These are phyloP conservation scores for Heterotis niloticus DNA, from an alignment of 2,113 vertebrate genomes.

Conservation along the genomic window DNA sequence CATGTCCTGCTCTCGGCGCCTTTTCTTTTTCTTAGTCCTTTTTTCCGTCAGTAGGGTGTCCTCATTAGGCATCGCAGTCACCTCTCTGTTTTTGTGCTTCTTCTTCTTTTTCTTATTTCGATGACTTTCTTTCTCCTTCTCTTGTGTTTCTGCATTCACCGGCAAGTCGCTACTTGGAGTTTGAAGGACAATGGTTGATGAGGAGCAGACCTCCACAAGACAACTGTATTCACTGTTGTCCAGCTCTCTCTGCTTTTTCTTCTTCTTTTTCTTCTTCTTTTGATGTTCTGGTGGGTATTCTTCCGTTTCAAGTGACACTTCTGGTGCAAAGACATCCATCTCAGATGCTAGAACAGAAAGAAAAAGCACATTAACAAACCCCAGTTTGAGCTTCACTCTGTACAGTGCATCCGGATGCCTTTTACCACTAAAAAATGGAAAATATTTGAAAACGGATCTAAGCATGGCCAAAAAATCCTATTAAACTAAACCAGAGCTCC, in stretches of 20 bases:
- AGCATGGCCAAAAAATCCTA: too few relatives aligned
- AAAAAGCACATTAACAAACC: neutral
- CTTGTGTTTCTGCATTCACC: neutral
- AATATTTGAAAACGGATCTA: too few relatives aligned
- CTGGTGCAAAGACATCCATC: neutral
- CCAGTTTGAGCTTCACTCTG: too few relatives aligned
- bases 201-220: neutral
- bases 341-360: neutral
- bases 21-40: neutral
- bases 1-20: neutral
- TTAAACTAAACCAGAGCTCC: too few relatives aligned
- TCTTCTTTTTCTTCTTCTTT: conserved; percentile 7
- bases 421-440: too few relatives aligned
- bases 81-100: neutral
- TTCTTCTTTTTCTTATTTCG: neutral
- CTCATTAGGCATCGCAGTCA: neutral
- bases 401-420: too few relatives aligned
- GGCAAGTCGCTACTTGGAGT: neutral
- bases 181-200: neutral
- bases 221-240: neutral
- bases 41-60: neutral
- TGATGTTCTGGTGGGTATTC: neutral
- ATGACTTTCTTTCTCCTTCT: neutral
- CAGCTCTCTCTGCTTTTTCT: neutral
- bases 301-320: neutral